Evolutionary conservation across 2,797 vertebrate genomes (phyloP).

Genomic region (Lutjanus argentimaculatus): DNA sequence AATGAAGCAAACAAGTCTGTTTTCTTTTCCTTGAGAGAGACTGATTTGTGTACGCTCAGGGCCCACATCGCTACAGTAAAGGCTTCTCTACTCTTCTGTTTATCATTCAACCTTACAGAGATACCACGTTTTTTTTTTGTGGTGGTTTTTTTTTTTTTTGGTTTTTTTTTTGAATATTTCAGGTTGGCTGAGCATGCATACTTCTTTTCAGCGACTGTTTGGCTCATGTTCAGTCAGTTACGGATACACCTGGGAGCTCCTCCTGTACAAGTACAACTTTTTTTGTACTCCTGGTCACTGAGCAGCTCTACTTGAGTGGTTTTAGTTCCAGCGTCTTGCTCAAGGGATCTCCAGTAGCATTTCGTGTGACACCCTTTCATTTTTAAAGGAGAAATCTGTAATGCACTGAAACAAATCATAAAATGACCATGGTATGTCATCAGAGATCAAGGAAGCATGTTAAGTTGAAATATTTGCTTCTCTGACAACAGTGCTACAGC

Average conservation of each 20-base stretch:
- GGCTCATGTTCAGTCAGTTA: conserved; percentile 22
- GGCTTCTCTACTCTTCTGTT: not conserved
- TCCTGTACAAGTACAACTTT: conserved; percentile 19
- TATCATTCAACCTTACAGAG: conserved; percentile 19
- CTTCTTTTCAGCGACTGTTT: conserved; percentile 30
- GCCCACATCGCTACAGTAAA: conserved; percentile 29
- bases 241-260: conserved; percentile 39
- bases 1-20: conserved; percentile 53
- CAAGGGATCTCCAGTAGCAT: conserved; percentile 10
- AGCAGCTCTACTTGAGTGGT: conserved; percentile 25
- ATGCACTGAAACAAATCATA: too few relatives aligned
- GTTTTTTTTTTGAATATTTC: conserved; percentile 1
- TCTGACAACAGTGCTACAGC: too few relatives aligned
- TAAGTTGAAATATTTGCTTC: too few relatives aligned
- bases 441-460: too few relatives aligned
- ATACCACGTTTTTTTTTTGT: too few relatives aligned
- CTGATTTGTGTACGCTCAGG: conserved; percentile 36
- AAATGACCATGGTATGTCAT: too few relatives aligned
- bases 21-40: conserved; percentile 43
- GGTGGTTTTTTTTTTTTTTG: too few relatives aligned
- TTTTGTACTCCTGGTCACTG: conserved; percentile 16
- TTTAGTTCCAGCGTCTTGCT: conserved; percentile 20
- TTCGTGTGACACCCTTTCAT: not conserved
- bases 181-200: conserved; percentile 29
- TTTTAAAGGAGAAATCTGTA: too few relatives aligned